Evolutionary conservation across 1,140 invertebrate genomes (phyloP), one percentile per base, ranked within the genome.

Genomic region (Coenobita brevimanus): DNA sequence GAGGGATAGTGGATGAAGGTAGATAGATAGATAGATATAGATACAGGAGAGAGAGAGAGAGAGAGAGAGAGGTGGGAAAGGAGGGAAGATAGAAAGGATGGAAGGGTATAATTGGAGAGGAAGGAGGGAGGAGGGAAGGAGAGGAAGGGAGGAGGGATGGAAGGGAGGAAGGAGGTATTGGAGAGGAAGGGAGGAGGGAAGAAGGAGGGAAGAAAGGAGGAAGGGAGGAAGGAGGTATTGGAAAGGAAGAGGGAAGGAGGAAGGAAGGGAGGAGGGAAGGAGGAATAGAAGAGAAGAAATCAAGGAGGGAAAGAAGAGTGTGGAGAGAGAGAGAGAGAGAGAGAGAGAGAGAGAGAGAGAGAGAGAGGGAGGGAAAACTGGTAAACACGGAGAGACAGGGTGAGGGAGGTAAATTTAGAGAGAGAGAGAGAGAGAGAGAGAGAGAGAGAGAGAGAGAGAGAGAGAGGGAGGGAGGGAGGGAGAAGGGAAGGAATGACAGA

Each of bases 181-280:
- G n/a, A 57, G 54, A 57, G n/a, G 54, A 57, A n/a, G n/a, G 54
- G n/a, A 57, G n/a, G n/a, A 57, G n/a, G 54, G n/a, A 57, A 57
- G n/a, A 57, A n/a, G n/a, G n/a, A n/a, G n/a, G 54, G 54, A 57
- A 57, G n/a, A 13, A 57, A 57, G n/a, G n/a, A 57, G n/a, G 54
- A 57, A 57, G n/a, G 54, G 54, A 57, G n/a, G n/a, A n/a, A 57
- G n/a, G n/a, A n/a, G 54, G n/a, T 13, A 57, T n/a, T 10, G n/a
- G 13, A n/a, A 57, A 57, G 10, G n/a, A 13, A 13, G n/a, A 10
- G 10, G n/a, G n/a, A 57, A 57, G n/a, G n/a, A 57, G n/a, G n/a
- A 57, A 57, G 54, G n/a, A 13, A 13, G 54, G 10, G n/a, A 57
- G 13, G n/a, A 57, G 54, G n/a, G 54, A 57, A 57, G 13, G n/a